Evolutionary conservation across 2,888 invertebrate genomes (phyloP), one percentile per base, ranked within the genome.

Genomic region (Catocala sponsa): DNA sequence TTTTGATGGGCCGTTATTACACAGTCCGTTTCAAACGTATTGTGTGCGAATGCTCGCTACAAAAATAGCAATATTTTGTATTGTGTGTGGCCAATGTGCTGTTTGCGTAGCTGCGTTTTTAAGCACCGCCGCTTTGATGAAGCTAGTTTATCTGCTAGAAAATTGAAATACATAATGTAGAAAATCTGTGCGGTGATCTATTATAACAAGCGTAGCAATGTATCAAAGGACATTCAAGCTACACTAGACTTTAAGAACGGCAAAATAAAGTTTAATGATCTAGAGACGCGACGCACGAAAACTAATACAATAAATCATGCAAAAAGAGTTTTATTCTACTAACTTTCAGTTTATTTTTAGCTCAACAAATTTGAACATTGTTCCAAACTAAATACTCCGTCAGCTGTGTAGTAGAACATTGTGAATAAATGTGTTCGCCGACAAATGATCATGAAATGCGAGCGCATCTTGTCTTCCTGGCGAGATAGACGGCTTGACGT

Each of bases 1-100:
- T 90, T 89, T 89, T 90, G 91, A 91, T 91, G 89, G 87, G 84
- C 86, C 82, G 86, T 89, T 91, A 90, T 91, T 91, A 90, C 88
- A 90, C 91, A 91, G 89, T 89, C 88, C 88, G 87, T 90, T 92
- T 90, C 89, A 83, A 89, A 85, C 88, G 88, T 88, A 91, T 91
- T 91, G 91, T 91, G 84, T 84, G 83, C 82, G 81, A 84, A 83
- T 83, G 80, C 76, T 78, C 64, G 74, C 77, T 84, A 82, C 82
- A 75, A 81, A 84, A 83, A 85, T 79, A 78, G 79, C 75, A 77
- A 81, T 83, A 80, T 84, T 83, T 83, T 78, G 75, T 79, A 80
- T 83, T 84, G 78, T 81, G 70, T 60, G 66, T 43, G 59, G 63
- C 54, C 65, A 65, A 54, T 54, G 51, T 63, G 46, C 65, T 72